Evolutionary conservation across 2,888 invertebrate species (phyloP).

Genomic region (Alloscopus bannaensis): DNA sequence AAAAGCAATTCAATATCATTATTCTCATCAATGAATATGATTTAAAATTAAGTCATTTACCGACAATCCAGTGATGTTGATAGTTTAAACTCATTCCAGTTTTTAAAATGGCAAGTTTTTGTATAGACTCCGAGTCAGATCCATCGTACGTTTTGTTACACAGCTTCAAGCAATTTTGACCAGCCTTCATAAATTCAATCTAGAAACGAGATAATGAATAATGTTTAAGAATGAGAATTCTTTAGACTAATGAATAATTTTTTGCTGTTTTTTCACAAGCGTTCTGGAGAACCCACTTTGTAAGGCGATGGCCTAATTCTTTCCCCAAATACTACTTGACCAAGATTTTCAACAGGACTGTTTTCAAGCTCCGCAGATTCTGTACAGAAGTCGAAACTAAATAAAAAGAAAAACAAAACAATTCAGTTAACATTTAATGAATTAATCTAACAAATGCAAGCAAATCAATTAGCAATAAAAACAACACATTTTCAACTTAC

Average conservation of each 20-base stretch:
- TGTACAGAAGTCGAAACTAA: slow-evolving; percentile 94
- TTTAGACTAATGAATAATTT: background rate
- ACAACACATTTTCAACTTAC: slow-evolving; percentile 77
- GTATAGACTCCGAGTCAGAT: slow-evolving; percentile 80
- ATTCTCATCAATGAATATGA: too few relatives aligned
- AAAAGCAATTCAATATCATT: too few relatives aligned
- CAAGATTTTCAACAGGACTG: slow-evolving; percentile 97
- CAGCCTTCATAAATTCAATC: slow-evolving; percentile 85
- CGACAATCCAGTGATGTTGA: slow-evolving; percentile 98
- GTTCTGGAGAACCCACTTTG: slow-evolving; percentile 82
- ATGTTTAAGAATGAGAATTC: slow-evolving; percentile 3
- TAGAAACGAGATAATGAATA: slow-evolving; percentile 74
- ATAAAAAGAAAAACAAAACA: slow-evolving; percentile 70
- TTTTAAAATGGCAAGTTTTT: slow-evolving; percentile 87
- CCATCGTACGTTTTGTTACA: slow-evolving; percentile 83
- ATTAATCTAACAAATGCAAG: too few relatives aligned
- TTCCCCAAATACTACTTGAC: slow-evolving; percentile 99
- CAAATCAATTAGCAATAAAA: too few relatives aligned
- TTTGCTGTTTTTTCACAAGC: background rate
- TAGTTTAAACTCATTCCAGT: slow-evolving; percentile 97
- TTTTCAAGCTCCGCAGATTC: slow-evolving; percentile 78
- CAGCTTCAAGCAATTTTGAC: slow-evolving; percentile 57
- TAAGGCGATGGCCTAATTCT: slow-evolving; percentile 96
- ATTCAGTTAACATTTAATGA: too few relatives aligned
- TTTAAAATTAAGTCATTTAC: too few relatives aligned